Base-by-base conservation (phyloP, 2,888 invertebrate species). In the Druceiella hillmani region DNA sequence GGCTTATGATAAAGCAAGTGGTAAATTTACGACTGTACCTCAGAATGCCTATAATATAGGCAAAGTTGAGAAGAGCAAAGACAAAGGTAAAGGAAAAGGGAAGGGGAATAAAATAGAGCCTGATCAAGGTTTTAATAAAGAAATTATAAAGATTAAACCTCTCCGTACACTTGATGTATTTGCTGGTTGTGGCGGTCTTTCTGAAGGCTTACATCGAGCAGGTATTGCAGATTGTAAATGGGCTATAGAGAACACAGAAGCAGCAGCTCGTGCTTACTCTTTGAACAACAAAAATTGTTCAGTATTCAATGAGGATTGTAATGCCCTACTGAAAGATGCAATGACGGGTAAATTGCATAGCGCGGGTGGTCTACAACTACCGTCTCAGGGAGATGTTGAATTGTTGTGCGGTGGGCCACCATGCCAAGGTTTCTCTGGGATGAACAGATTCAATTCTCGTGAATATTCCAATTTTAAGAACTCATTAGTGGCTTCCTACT, bases 361-460 rank as follows among this genome's bases (percentile, higher is more conserved):
- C 38, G 56, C 55, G 2, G 64, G 64, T 11, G 76, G 76, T 0
- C 65, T 76, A 46, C 64, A 64, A 6, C 62, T 89, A 26, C 90
- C 90, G 0, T 64, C 71, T 56, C 83, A 79, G 54, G 88, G 88
- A 0, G 85, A 89, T 42, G 88, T 91, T 1, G 88, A 91, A 52
- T 60, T 91, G 40, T 61, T 91, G 17, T 86, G 87, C 54, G 91
- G 90, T 6, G 90, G 90, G 1, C 90, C 90, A 1, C 90, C 90
- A 0, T 91, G 90, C 56, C 90, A 91, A 61, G 90, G 90, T 3
- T 91, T 90, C 64, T 87, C 87, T 29, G 87, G 87, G 22, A 89
- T 90, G 88, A 91, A 91, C 61, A 68, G 89, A 34, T 91, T 90
- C 60, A 89, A 87, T 61, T 81, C 81, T 0, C 69, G 88, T 17